phyloP scores from a whole-genome alignment of 2,888 invertebrate species.

The Mactromeris polynyma region DNA sequence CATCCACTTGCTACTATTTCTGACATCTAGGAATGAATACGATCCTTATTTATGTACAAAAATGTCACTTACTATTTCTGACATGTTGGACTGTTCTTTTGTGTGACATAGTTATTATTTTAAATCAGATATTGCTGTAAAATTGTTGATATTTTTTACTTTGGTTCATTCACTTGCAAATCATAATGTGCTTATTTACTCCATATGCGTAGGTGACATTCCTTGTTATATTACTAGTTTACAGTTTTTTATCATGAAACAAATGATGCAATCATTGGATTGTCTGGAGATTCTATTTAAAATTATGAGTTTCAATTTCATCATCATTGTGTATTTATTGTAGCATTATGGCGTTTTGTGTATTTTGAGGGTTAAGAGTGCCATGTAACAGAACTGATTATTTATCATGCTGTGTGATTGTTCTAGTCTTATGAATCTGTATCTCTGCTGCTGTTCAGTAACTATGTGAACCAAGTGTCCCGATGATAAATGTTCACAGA shows the following conservation, averaged over 20 bases:
- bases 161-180: not conserved
- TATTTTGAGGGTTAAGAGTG: not conserved
- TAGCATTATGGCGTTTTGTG: slow-evolving; percentile 6
- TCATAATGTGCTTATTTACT: not conserved
- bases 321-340: slow-evolving; percentile 2
- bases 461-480: not conserved
- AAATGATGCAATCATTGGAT: slow-evolving; percentile 1
- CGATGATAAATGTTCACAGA: not conserved
- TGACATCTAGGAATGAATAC: not conserved
- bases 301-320: not conserved
- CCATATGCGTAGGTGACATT: not conserved
- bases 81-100: not conserved
- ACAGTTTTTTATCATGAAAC: not conserved
- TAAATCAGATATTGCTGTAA: slow-evolving; percentile 11
- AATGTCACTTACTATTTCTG: not conserved
- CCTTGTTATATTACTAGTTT: not conserved
- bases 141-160: not conserved
- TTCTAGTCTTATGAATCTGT: slow-evolving; percentile 6
- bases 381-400: slow-evolving; percentile 3
- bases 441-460: not conserved
- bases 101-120: not conserved
- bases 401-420: slow-evolving; percentile 21
- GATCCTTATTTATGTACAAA: not conserved
- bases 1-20: not conserved
- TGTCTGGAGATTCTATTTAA: slow-evolving; percentile 5